Evolutionary conservation across 2,113 vertebrate genomes (phyloP), one percentile per base, ranked within the genome.

Genomic region (Malurus melanocephalus): DNA sequence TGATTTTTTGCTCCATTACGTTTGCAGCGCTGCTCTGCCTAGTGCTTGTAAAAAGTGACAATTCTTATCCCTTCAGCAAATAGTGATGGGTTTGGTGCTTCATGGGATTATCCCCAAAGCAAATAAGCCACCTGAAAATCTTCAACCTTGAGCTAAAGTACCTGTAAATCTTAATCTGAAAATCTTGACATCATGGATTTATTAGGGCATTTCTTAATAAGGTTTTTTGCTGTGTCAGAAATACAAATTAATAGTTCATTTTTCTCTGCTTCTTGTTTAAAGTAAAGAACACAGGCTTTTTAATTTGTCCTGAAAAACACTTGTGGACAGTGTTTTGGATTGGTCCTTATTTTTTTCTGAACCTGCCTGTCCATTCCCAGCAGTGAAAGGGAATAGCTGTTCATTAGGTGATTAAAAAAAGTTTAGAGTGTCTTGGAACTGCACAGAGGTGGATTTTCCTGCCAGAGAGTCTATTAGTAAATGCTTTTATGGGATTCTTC

Each of bases 401-500:
- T 93, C 88, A 85, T 91, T 85, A 92, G 40, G 67, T 82, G 75
- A 89, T 88, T 93, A 82, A 79, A 72, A 90, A 86, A 93, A 93
- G 74, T 91, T 93, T 68, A 73, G 52, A 87, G 64, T 73, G 83
- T n/a, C 78, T 91, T 93, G 86, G 74, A 93, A 79, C 80, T 76
- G 83, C 74, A 69, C 33, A 86, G 92, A 85, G 40, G 66, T 91
- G 64, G 35, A 74, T 90, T 85, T 88, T 93, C 45, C 51, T 93
- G 90, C 90, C 93, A 93, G 90, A 84, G 15, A 85, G 30, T 76
- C 90, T 95, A 90, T 93, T 93, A 96, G 94, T 66, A 87, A 92
- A 91, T 93, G 88, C 78, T 95, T 96, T 96, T 93, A 92, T 87
- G 87, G 75, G 72, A 78, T 27, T 76, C 48, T 73, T 82, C 59